Evolutionary conservation across 2,113 vertebrate genomes (phyloP), one percentile per base, ranked within the genome.

Genomic region (Cyprinodon tularosa): DNA sequence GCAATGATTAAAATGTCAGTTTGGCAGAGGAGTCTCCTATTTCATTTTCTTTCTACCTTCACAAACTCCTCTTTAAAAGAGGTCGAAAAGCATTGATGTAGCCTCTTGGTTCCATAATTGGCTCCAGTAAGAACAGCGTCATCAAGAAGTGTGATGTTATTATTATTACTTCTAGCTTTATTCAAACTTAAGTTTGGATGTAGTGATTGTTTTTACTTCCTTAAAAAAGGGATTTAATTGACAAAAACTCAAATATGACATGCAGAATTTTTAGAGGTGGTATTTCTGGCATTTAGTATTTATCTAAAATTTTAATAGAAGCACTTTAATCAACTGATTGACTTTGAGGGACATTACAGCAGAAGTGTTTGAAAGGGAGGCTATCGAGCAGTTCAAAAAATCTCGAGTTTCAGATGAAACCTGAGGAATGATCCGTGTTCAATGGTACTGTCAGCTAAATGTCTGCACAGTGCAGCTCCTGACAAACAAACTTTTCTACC

Each of bases 51-150:
- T 42, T 71, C 57, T 60, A 76, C 60, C 68, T 79, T 64, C 13
- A 39, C 12, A 50, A 22, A 40, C 47, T 80, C 70, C 76, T 64
- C 13, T 80, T 74, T 74, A 78, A 87, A 77, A 73, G 75, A 84
- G 77, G 77, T 29, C 2, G 29, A 29, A 29, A 76, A 69, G 77
- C 60, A 71, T 53, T 62, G 76, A 82, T 74, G 69, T 47, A 86
- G 80, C 77, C 72, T 81, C 68, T 83, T n/a, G 11, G 87, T 86
- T 83, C 79, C 87, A 83, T 29, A 83, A 76, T 64, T 62, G 76
- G 78, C 74, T 80, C 71, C 76, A 67, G 77, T 11, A 63, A 66
- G 74, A 78, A 80, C 47, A 48, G 39, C 75, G 67, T 72, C 85
- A 74, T 82, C 76, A 80, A 62, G 71, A 82, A 77, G 64, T 14